Evolutionary conservation across 1,140 invertebrate genomes (phyloP), one percentile per base, ranked within the genome.

Genomic region (Latrodectus geometricus): DNA sequence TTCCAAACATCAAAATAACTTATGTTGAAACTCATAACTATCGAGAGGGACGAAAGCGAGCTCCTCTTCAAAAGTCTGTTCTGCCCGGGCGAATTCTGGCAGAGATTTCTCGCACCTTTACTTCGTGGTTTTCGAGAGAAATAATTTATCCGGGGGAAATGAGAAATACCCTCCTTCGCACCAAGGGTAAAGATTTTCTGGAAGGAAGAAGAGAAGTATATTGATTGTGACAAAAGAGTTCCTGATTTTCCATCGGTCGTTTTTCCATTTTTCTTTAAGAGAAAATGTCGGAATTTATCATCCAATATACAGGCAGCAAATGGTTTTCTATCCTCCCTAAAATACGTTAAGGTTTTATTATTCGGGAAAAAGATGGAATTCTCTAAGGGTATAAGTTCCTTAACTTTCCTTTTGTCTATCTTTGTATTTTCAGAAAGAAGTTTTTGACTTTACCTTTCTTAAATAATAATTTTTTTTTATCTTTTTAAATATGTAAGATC

Each of bases 191-290:
- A 23, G n/a, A 70, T 79, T 49, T 76, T 20, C 17, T 49, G n/a
- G 14, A 17, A 72, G 56, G 35, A 20, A 48, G 21, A 56, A 72
- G 56, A 56, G 69, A 81, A 81, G 54, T 69, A 72, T 81, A 81
- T 81, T 72, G 79, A 81, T 81, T 81, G 79, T 81, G 79, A 72
- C 79, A 81, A 81, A 81, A 72, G 79, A 81, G 79, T 81, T 81
- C 72, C 79, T 81, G 79, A 81, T 81, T 81, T 81, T 81, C 79
- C 49, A 35, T 69, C 66, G 79, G 69, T 81, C 79, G 68, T 72
- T 81, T 81, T 68, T 21, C 68, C 79, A 81, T 81, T 81, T 81
- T 81, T 81, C 79, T 72, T 72, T 8, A 7, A 20, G 35, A 12
- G 66, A 79, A 79, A 79, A 79, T 68, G 77, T 79, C 66, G 48